Evolutionary conservation across 2,888 invertebrate genomes (phyloP).

Genomic region (Labia minor): DNA sequence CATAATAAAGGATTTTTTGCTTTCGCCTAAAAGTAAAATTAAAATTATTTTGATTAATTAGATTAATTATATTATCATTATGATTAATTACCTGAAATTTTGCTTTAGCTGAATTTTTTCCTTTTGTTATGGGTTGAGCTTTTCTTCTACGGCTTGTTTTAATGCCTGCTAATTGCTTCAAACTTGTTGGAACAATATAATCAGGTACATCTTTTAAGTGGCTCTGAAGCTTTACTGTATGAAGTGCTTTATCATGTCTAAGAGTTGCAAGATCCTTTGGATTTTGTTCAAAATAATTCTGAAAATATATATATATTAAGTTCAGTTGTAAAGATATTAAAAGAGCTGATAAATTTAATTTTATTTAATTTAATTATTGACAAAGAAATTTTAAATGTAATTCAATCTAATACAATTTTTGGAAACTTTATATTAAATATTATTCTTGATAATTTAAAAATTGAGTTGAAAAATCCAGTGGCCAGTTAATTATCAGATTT

Average conservation of each 20-base stretch:
- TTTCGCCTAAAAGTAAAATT: conserved; percentile 44
- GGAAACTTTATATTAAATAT: too few species aligned
- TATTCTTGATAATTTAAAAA: too few species aligned
- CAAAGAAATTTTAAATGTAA: too few species aligned
- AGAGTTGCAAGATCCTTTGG: conserved; percentile 76
- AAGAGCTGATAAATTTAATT: too few species aligned
- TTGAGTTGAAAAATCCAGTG: too few species aligned
- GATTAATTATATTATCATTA: too few species aligned
- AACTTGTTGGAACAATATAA: conserved; percentile 71
- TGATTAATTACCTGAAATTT: conserved; percentile 29
- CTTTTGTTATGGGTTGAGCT: not conserved
- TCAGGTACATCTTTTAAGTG: conserved; percentile 88
- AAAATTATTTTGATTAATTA: too few species aligned
- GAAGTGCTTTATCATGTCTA: conserved; percentile 73
- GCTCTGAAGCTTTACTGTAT: conserved; percentile 69
- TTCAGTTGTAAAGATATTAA: too few species aligned
- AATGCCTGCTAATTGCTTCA: conserved; percentile 53
- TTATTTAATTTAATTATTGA: too few species aligned
- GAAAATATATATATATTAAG: conserved; percentile 29
- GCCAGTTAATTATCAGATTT: too few species aligned
- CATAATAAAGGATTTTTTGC: conserved; percentile 56
- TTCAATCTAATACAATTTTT: too few species aligned
- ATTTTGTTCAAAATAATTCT: conserved; percentile 87
- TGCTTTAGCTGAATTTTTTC: conserved; percentile 25
- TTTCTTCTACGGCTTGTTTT: conserved; percentile 26